Conservation (phyloP, 2,888 invertebrate genomes). For the Cephus rjabovi region DNA sequence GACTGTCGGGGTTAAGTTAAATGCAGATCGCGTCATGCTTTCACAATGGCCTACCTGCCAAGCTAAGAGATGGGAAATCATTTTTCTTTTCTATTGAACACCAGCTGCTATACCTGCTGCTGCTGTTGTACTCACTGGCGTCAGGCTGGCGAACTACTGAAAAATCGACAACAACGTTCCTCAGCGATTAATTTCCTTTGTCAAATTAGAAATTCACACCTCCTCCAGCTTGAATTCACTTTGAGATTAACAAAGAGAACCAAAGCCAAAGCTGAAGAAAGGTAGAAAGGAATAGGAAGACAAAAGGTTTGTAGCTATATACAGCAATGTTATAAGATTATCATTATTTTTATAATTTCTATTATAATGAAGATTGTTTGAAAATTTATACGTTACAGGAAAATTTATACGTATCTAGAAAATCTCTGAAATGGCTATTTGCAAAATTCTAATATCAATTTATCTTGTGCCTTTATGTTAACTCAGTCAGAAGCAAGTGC, state of each 20-base stretch:
- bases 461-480: background rate
- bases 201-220: background rate
- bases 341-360: background rate
- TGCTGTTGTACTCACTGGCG: background rate
- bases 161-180: background rate
- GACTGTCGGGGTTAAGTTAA: conserved; percentile 5
- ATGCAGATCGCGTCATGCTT: background rate
- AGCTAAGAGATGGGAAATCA: background rate
- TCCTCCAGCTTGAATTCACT: background rate
- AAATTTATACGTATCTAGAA: background rate
- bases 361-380: background rate
- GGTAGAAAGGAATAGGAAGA: background rate
- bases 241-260: background rate
- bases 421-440: background rate
- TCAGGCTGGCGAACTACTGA: background rate
- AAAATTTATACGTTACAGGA: background rate
- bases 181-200: background rate
- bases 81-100: background rate
- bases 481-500: background rate
- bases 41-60: background rate
- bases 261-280: background rate
- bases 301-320: background rate
- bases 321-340: background rate
- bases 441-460: background rate
- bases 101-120: background rate